Conservation (phyloP, 2,888 invertebrate species). For the Stictocephala bisonia region DNA sequence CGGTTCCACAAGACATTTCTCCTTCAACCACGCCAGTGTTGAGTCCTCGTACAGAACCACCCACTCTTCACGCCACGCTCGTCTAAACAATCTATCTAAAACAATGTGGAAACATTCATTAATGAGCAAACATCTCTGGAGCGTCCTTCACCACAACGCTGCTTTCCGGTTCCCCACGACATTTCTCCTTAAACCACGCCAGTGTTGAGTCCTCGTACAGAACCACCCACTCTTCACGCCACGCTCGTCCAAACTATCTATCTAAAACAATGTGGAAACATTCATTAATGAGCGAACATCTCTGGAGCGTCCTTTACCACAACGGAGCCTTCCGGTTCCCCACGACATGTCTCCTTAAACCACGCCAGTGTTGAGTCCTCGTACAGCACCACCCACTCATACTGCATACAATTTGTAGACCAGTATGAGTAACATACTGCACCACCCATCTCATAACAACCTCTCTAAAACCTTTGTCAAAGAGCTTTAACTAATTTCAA, state of each 20-base stretch:
- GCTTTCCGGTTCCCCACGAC: slow-evolving; percentile 66
- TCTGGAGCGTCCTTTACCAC: slow-evolving; percentile 84
- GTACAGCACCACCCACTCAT: slow-evolving; percentile 86
- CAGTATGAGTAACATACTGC: slow-evolving; percentile 83
- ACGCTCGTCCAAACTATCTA: slow-evolving; percentile 81
- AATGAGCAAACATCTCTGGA: slow-evolving; percentile 85
- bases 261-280: slow-evolving; percentile 74
- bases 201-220: slow-evolving; percentile 87
- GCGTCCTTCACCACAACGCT: slow-evolving; percentile 77
- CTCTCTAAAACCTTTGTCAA: no score
- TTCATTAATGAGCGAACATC: no score
- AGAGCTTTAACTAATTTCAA: no score
- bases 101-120: no score
- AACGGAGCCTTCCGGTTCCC: slow-evolving; percentile 66
- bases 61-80: no score
- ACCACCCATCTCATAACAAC: no score
- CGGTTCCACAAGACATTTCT: no score
- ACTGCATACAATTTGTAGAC: no score
- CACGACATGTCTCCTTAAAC: slow-evolving; percentile 75
- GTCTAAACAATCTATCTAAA: no score
- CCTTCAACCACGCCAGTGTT: no score
- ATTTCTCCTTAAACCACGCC: slow-evolving; percentile 83
- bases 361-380: slow-evolving; percentile 90
- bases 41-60: no score
- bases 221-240: slow-evolving; percentile 88